phyloP scores from a whole-genome alignment of 64 coral and sea anemone genomes.

The Montipora efflorescens region DNA sequence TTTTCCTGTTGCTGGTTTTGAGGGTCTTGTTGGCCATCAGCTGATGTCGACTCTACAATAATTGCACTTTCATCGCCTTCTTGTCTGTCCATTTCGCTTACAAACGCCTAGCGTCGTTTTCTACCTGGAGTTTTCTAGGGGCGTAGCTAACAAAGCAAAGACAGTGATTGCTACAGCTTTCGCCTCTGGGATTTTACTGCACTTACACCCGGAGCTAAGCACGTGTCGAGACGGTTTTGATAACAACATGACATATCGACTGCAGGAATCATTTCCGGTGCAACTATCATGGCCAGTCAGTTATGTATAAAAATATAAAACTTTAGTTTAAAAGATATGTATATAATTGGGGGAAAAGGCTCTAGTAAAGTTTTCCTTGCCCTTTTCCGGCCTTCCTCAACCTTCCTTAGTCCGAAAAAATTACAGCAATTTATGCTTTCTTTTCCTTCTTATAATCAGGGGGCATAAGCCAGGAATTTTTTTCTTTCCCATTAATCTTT shows the following conservation, averaged over 20 bases:
- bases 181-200: neutral
- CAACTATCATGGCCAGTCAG: neutral
- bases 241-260: neutral
- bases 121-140: neutral
- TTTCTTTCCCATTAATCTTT: too few relatives aligned
- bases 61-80: neutral
- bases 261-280: slow-evolving; percentile 17
- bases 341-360: neutral
- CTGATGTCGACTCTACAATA: neutral
- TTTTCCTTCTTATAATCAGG: too few relatives aligned
- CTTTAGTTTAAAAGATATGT: neutral
- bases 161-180: neutral
- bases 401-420: too few relatives aligned
- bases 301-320: neutral
- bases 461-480: too few relatives aligned
- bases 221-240: neutral
- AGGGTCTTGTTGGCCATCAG: slow-evolving; percentile 14
- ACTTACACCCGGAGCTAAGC: slow-evolving; percentile 8
- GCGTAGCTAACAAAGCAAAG: neutral
- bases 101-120: neutral
- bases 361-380: neutral
- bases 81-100: neutral
- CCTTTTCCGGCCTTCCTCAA: too few relatives aligned
- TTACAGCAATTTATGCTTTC: too few relatives aligned
- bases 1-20: slow-evolving; percentile 14